Percentiles rank a stretch among this genome's conserved stretches.
Conservation (phyloP, 2,888 invertebrate species). For the Cantharis rufa region DNA sequence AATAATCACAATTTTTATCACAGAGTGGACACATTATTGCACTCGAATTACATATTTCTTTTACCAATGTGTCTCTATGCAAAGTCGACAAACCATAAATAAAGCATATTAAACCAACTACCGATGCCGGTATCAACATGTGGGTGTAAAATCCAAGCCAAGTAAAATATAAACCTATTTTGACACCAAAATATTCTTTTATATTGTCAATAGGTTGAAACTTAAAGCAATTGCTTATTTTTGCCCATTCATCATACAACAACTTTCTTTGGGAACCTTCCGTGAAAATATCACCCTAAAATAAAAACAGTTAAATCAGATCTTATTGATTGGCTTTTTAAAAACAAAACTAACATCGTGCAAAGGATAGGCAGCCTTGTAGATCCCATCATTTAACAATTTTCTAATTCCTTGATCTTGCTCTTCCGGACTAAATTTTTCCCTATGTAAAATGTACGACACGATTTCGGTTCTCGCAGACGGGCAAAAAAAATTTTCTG, state of each 20-base stretch:
- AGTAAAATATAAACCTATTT: constrained; percentile 79
- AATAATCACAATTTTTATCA: constrained; percentile 74
- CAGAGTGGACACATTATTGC: constrained; percentile 84
- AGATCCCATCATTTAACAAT: constrained; percentile 66
- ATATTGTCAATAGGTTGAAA: constrained; percentile 77
- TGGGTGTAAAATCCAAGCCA: constrained; percentile 87
- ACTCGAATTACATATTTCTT: constrained; percentile 64
- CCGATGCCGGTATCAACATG: constrained; percentile 76
- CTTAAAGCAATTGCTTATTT: constrained; percentile 69
- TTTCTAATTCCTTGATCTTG: constrained; percentile 71
- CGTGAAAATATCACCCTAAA: constrained; percentile 61
- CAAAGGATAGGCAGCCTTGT: constrained; percentile 73
- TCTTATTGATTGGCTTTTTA: background rate
- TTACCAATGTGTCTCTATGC: constrained; percentile 55
- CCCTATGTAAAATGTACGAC: constrained; percentile 75
- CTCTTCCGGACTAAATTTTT: constrained; percentile 63
- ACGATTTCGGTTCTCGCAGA: constrained; percentile 70
- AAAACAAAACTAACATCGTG: constrained; percentile 67
- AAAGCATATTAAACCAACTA: constrained; percentile 70
- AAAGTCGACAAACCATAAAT: constrained; percentile 62
- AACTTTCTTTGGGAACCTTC: constrained; percentile 59
- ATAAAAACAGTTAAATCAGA: constrained; percentile 27
- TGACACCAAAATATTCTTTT: constrained; percentile 77
- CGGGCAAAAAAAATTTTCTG: constrained; percentile 70
- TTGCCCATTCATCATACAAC: constrained; percentile 73